Evolutionary conservation across 2,888 invertebrate species (phyloP).

Genomic region (Papilio elwesi): DNA sequence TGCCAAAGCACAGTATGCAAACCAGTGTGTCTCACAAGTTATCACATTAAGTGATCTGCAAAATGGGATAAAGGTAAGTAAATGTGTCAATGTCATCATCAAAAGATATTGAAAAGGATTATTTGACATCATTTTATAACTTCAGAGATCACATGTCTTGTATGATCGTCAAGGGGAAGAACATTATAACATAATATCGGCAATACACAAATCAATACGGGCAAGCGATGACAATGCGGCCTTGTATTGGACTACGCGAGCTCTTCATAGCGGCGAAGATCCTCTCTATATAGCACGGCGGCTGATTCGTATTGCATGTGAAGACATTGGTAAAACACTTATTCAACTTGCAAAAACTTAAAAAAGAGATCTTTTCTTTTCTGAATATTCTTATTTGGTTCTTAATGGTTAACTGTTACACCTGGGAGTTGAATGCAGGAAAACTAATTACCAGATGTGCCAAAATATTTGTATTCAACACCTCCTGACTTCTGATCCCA

Average conservation of each 20-base stretch:
- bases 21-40: constrained; percentile 55
- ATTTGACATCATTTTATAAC: constrained; percentile 23
- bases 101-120: neutral
- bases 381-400: constrained; percentile 3
- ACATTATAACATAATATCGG: constrained; percentile 92
- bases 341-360: too few relatives aligned
- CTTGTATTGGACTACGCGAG: constrained; percentile 92
- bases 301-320: constrained; percentile 89
- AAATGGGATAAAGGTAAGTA: constrained; percentile 87
- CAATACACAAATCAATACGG: constrained; percentile 92
- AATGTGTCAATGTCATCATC: neutral
- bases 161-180: constrained; percentile 92
- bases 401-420: neutral
- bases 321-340: constrained; percentile 87
- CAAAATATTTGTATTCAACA: too few relatives aligned
- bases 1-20: constrained; percentile 54
- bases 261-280: constrained; percentile 91
- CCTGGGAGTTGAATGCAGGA: too few relatives aligned
- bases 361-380: too few relatives aligned
- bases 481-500: too few relatives aligned
- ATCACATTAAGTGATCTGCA: constrained; percentile 88
- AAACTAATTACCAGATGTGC: too few relatives aligned
- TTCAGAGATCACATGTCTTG: constrained; percentile 88
- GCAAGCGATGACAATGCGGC: constrained; percentile 92
- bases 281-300: constrained; percentile 90